phyloP scores from a whole-genome alignment of 2,888 invertebrate species.

The Melanophora roralis region DNA sequence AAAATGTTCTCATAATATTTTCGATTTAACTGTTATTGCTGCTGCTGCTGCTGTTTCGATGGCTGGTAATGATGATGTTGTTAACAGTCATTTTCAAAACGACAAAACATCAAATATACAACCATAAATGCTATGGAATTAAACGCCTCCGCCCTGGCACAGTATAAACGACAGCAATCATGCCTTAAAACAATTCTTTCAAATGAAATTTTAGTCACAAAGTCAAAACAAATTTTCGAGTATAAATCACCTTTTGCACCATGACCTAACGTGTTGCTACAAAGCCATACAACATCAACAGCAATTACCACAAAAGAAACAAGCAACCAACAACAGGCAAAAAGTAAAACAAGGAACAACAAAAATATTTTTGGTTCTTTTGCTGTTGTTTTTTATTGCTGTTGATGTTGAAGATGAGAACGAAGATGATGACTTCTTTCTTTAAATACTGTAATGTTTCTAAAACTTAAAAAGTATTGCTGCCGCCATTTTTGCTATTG shows the following conservation, averaged over 20 bases:
- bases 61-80: slow-evolving; percentile 46
- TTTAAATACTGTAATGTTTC: slow-evolving; percentile 51
- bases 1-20: slow-evolving; percentile 54
- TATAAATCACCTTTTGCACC: slow-evolving; percentile 63
- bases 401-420: slow-evolving; percentile 16
- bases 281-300: slow-evolving; percentile 57
- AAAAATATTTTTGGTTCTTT: slow-evolving; percentile 58
- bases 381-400: too few relatives aligned
- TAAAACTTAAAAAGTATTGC: too few relatives aligned
- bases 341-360: slow-evolving; percentile 54
- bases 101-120: slow-evolving; percentile 12
- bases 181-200: slow-evolving; percentile 35
- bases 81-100: slow-evolving; percentile 36
- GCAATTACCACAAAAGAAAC: slow-evolving; percentile 49
- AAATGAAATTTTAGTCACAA: slow-evolving; percentile 46
- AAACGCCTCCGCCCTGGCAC: slow-evolving; percentile 57
- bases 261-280: slow-evolving; percentile 62
- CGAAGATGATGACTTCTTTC: slow-evolving; percentile 25
- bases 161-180: slow-evolving; percentile 10
- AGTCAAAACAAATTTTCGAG: slow-evolving; percentile 62
- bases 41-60: too few relatives aligned
- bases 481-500: not conserved
- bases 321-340: slow-evolving; percentile 20
- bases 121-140: slow-evolving; percentile 44
- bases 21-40: slow-evolving; percentile 37